Base-by-base conservation (phyloP, 2,797 vertebrate species). In the Perodicticus potto region DNA sequence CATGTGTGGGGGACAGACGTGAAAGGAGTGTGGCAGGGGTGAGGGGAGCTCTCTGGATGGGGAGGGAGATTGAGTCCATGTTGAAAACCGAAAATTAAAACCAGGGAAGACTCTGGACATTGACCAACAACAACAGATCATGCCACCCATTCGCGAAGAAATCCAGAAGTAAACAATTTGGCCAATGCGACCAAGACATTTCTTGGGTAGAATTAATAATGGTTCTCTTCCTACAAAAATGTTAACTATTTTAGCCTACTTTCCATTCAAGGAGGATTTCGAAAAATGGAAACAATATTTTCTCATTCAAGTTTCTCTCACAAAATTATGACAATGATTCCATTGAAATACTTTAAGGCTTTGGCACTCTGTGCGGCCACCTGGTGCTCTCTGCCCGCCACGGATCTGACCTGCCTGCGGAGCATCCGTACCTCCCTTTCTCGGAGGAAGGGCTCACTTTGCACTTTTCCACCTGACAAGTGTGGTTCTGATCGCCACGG, bases 181-280 rank as follows among this genome's bases (percentile, higher is more conserved):
- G 34, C 72, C 25, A 37, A 7, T 53, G 20, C 14, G 22, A 43
- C 16, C 65, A 49, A 63, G 34, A 12, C 22, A 4, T 45, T 74
- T n/a, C 81, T 59, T 23, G 10, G 19, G 19, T 73, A 14, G 43
- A 34, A 53, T 77, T 89, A 2, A 55, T 81, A 9, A 40, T 57
- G 88, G 27, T 95, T 91, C 90, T 63, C 61, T 86, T 95, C 29
- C 45, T 34, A 40, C 25, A 91, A 85, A 85, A 84, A 92, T 23
- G 22, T 73, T 45, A 93, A 85, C 5, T 29, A 3, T 90, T 92
- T 91, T 43, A 92, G 76, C 55, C 53, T 78, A 10, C 73, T 92
- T 94, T 88, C 45, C 61, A 12, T 78, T 32, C 5, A 32, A 84
- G 55, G 45, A 77, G 72, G 94, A 67, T 77, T 80, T 22, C 59